These are phyloP conservation scores for Stenodera caucasica DNA, from an alignment of 2,888 invertebrate species.

Conservation along the genomic window DNA sequence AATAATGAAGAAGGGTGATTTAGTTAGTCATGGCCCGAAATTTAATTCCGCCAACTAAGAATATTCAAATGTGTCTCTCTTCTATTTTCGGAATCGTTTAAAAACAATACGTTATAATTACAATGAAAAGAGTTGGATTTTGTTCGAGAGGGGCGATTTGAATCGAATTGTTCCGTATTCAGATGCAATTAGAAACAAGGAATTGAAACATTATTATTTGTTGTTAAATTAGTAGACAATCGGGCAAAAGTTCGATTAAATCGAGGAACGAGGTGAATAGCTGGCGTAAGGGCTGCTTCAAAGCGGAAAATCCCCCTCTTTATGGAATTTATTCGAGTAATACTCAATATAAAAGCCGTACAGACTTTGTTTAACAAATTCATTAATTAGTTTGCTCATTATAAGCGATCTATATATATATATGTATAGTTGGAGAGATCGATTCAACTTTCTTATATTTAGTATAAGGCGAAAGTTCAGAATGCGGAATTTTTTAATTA, in stretches of 20 bases:
- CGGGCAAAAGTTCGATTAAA: slow-evolving; percentile 14
- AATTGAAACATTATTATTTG: slow-evolving; percentile 34
- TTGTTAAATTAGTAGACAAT: slow-evolving; percentile 29
- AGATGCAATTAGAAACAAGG: slow-evolving; percentile 40
- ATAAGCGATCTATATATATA: slow-evolving; percentile 21
- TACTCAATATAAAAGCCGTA: slow-evolving; percentile 15
- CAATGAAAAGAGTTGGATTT: too few species aligned
- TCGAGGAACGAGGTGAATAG: too few species aligned
- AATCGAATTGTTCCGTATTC: slow-evolving; percentile 29
- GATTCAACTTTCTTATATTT: slow-evolving; percentile 11
- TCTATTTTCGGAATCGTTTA: too few species aligned
- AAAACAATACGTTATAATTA: too few species aligned
- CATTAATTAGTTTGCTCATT: slow-evolving; percentile 31
- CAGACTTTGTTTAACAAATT: slow-evolving; percentile 28
- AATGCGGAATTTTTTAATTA: neutral
- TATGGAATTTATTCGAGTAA: slow-evolving; percentile 17
- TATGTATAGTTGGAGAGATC: too few species aligned
- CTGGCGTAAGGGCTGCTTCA: neutral
- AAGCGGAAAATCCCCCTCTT: slow-evolving; percentile 11
- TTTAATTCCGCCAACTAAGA: neutral
- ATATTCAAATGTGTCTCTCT: neutral
- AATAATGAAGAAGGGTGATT: neutral
- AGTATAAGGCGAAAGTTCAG: neutral
- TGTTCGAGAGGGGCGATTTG: slow-evolving; percentile 8
- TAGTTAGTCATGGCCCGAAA: neutral